Conservation (phyloP, 2,113 vertebrate genomes). For the Anolis carolinensis region DNA sequence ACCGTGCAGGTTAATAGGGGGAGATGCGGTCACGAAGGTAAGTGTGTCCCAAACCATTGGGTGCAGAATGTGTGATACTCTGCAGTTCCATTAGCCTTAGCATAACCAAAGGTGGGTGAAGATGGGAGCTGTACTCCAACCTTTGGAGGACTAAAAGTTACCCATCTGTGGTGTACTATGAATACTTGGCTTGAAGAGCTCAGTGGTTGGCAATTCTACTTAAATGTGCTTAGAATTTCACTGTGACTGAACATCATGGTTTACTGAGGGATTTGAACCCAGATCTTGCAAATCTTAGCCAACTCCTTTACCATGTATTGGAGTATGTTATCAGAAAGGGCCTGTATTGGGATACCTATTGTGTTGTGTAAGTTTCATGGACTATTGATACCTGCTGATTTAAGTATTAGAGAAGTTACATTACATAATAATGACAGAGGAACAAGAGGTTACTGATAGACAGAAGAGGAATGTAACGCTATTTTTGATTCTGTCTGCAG, state of each 20-base stretch:
- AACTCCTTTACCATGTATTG: neutral
- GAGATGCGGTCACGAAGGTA: too few species aligned
- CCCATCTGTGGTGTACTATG: too few species aligned
- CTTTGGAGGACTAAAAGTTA: too few species aligned
- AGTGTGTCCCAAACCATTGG: too few species aligned
- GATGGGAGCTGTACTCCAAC: too few species aligned
- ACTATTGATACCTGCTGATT: neutral
- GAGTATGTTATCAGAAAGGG: neutral
- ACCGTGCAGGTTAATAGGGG: too few species aligned
- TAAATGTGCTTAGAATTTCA: neutral
- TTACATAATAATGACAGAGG: neutral
- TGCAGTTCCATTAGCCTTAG: too few species aligned
- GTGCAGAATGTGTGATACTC: too few species aligned
- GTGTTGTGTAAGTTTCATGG: neutral
- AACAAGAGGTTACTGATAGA: neutral
- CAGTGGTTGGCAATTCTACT: neutral
- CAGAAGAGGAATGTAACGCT: neutral
- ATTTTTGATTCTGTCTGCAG: neutral
- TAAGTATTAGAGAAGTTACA: neutral
- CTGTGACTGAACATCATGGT: neutral
- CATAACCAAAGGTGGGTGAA: too few species aligned
- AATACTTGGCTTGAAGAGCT: neutral
- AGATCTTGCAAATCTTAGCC: neutral
- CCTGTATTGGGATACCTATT: neutral
- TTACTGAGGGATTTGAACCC: neutral